Evolutionary conservation across 2,888 invertebrate species (phyloP).

Genomic region (Aethes cnicana): DNA sequence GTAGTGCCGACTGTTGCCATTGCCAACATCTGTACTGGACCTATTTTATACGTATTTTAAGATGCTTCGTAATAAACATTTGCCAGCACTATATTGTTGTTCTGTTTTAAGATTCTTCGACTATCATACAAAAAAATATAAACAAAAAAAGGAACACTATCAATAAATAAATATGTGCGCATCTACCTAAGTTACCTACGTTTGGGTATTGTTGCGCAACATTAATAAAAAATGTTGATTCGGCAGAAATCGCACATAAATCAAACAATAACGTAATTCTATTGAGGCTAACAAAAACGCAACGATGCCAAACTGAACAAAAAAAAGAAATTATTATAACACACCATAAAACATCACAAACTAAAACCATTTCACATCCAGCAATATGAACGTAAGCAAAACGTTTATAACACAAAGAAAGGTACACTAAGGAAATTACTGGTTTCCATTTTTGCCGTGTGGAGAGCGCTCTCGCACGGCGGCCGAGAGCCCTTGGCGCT

Average conservation of each 20-base stretch:
- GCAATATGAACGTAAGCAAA: constrained; percentile 35
- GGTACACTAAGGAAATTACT: constrained; percentile 45
- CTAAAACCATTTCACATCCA: not conserved
- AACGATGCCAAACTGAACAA: no score
- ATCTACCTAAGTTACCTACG: no score
- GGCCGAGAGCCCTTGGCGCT: constrained; percentile 5
- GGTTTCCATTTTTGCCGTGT: constrained; percentile 41
- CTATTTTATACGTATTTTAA: constrained; percentile 44
- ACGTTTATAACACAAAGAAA: constrained; percentile 40
- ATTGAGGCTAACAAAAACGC: no score
- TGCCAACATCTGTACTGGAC: constrained; percentile 60
- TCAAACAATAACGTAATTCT: no score
- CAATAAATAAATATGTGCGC: no score
- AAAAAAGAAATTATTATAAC: not conserved
- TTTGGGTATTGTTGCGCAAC: no score
- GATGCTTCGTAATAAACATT: constrained; percentile 31
- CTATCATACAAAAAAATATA: no score
- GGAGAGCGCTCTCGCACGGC: constrained; percentile 36
- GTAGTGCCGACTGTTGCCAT: constrained; percentile 51
- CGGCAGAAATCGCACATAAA: no score
- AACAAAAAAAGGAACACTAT: no score
- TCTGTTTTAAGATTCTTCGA: no score
- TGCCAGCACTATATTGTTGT: no score
- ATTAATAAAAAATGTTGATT: no score
- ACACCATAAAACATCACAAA: not conserved